Percentiles rank a stretch among this genome's conserved stretches.
Evolutionary conservation across 1,140 invertebrate species (phyloP).

Genomic region (Rhyzopertha dominica): DNA sequence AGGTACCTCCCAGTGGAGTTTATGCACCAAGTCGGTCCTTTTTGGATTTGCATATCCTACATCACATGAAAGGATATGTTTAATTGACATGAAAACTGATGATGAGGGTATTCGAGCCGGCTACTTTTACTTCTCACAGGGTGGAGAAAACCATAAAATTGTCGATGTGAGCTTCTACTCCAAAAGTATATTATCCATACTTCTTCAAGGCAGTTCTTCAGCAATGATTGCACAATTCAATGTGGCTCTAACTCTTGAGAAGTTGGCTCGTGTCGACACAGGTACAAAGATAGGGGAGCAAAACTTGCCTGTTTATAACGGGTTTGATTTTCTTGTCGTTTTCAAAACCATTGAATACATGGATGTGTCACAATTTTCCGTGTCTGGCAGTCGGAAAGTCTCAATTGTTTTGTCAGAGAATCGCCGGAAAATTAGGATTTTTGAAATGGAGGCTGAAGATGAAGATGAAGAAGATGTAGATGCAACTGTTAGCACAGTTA

Average conservation of each 20-base stretch:
- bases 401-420: slow-evolving; percentile 79
- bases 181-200: slow-evolving; percentile 66
- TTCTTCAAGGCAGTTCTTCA: slow-evolving; percentile 63
- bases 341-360: slow-evolving; percentile 67
- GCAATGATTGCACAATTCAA: too few species aligned
- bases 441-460: slow-evolving; percentile 88
- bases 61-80: too few species aligned
- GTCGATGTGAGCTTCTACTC: slow-evolving; percentile 80
- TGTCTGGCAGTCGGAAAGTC: slow-evolving; percentile 84
- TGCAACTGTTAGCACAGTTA: slow-evolving; percentile 46
- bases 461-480: slow-evolving; percentile 76
- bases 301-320: slow-evolving; percentile 32
- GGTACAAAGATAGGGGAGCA: slow-evolving; percentile 42
- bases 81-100: too few species aligned
- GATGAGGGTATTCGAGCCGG: too few species aligned
- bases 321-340: slow-evolving; percentile 52
- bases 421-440: slow-evolving; percentile 72
- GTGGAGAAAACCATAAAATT: too few species aligned
- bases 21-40: slow-evolving; percentile 36
- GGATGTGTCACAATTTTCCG: slow-evolving; percentile 66
- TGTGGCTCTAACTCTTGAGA: slow-evolving; percentile 48
- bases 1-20: slow-evolving; percentile 44
- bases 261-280: slow-evolving; percentile 45
- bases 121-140: too few species aligned
- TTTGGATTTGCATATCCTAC: slow-evolving; percentile 29